phyloP scores from a whole-genome alignment of 2,797 vertebrate species.

The Astyanax mexicanus region DNA sequence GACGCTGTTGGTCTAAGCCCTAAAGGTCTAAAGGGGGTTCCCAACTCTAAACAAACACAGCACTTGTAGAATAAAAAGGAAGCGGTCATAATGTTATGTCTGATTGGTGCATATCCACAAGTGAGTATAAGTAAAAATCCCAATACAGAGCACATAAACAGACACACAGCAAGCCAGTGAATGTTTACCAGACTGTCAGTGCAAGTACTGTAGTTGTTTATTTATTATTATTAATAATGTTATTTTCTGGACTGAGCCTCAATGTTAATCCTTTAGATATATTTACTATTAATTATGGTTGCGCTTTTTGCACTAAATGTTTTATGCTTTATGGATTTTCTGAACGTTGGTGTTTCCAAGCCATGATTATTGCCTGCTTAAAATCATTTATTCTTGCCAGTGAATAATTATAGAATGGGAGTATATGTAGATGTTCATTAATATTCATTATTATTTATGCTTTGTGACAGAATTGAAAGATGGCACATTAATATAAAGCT shows the following conservation, averaged over 20 bases:
- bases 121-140: not conserved
- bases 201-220: slow-evolving; percentile 9
- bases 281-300: slow-evolving; percentile 27
- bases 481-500: slow-evolving; percentile 17
- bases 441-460: slow-evolving; percentile 29
- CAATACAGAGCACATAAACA: not conserved
- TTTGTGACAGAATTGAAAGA: not conserved
- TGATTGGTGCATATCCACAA: not conserved
- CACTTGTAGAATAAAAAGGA: too few species aligned
- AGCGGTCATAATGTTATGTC: too few species aligned
- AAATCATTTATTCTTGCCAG: slow-evolving; percentile 22
- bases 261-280: slow-evolving; percentile 41
- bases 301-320: slow-evolving; percentile 41
- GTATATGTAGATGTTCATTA: slow-evolving; percentile 26
- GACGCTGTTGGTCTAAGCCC: too few species aligned
- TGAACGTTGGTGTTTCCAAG: slow-evolving; percentile 23
- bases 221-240: not conserved
- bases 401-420: slow-evolving; percentile 3
- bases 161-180: not conserved
- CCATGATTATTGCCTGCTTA: not conserved
- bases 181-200: slow-evolving; percentile 6
- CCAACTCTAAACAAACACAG: too few species aligned
- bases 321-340: slow-evolving; percentile 48
- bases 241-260: slow-evolving; percentile 9
- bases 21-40: too few species aligned